phyloP scores from a whole-genome alignment of 2,888 invertebrate species.

The Allacma fusca region DNA sequence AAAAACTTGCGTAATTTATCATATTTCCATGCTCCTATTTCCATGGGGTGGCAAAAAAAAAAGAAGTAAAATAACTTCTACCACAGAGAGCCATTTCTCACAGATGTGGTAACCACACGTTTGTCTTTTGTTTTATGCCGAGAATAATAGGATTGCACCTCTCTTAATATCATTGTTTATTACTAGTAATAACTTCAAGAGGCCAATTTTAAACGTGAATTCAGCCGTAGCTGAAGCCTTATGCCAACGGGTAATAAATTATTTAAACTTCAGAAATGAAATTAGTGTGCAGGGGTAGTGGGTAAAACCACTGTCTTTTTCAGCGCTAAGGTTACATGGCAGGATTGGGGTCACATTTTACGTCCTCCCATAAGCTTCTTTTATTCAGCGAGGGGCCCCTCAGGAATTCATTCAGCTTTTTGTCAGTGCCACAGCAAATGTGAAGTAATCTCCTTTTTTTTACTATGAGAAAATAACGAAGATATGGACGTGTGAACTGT shows the following conservation, averaged over 20 bases:
- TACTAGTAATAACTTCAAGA: background rate
- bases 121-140: background rate
- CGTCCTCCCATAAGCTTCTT: background rate
- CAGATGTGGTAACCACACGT: background rate
- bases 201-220: background rate
- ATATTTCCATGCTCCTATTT: slow-evolving; percentile 18
- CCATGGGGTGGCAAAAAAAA: background rate
- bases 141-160: background rate
- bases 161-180: background rate
- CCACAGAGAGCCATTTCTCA: slow-evolving; percentile 2
- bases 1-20: background rate
- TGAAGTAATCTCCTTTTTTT: too few species aligned
- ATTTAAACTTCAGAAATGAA: slow-evolving; percentile 6
- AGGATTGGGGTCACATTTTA: background rate
- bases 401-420: background rate
- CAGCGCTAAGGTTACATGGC: background rate
- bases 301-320: background rate
- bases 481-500: too few species aligned
- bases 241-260: slow-evolving; percentile 1
- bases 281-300: background rate
- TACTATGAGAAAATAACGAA: too few species aligned
- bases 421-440: too few species aligned
- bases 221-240: background rate
- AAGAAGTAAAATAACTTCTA: background rate
- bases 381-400: background rate